Evolutionary conservation across 2,113 vertebrate genomes (phyloP), one percentile per base, ranked within the genome.

Genomic region (Phalacrocorax aristotelis): DNA sequence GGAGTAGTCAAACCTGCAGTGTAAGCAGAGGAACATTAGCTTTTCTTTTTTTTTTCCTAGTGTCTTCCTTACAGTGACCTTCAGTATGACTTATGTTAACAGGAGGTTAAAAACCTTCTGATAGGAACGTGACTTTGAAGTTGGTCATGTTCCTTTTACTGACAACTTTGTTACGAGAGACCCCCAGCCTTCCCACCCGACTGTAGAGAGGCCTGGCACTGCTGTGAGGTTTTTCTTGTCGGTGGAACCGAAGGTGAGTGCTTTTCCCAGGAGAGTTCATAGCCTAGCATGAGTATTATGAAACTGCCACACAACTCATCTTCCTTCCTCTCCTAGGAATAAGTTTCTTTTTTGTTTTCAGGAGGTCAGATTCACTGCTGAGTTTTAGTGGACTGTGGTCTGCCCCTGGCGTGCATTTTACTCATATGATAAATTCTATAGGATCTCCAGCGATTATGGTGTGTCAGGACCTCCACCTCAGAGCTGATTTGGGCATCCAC

Each of bases 71-170:
- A 70, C 42, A 60, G 34, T 86, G 83, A 83, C 83, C 66, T 91
- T 90, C 75, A 68, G 34, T 36, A 51, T 44, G 51, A 80, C 74
- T 79, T 72, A 36, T 8, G 9, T 70, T 89, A 93, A 74, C 11
- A 85, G 51, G 54, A 82, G 61, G 60, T 77, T 86, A 83, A 93
- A 89, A 93, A n/a, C 30, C 70, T 95, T 95, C 70, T 81, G 71
- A 90, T 76, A 83, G 52, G 42, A 91, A 87, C 7, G 15, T 62
- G 62, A 70, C 87, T 95, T 95, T 88, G 71, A 93, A 90, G 38
- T 76, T 62, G 32, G n/a, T 77, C 5, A 0, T 83, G 74, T 64
- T 95, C 38, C 71, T 86, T 58, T 94, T 79, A 69, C 85, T 42
- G 62, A 83, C 93, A 88, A 54, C 71, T 80, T 94, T 90, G 17